Conservation (phyloP, 2,797 vertebrate genomes). For the Sciurus carolinensis region DNA sequence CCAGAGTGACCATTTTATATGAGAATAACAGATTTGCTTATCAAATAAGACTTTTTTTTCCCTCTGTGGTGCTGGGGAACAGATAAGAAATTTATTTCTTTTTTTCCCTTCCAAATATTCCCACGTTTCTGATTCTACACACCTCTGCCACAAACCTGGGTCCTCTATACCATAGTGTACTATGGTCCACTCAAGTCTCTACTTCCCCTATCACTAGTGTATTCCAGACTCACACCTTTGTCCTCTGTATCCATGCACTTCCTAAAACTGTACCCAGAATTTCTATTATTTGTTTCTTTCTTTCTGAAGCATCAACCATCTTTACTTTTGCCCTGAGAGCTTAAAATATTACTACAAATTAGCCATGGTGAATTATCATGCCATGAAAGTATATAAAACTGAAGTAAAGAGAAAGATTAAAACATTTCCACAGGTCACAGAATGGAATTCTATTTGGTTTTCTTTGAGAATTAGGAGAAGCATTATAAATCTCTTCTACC, state of each 20-base stretch:
- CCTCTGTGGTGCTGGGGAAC: no score
- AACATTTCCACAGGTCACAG: conserved; percentile 19
- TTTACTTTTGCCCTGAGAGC: not conserved
- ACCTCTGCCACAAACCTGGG: fast-evolving
- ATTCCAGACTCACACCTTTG: not conserved
- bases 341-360: conserved; percentile 19
- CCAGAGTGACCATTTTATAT: not conserved
- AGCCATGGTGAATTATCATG: not conserved
- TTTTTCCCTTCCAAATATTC: not conserved
- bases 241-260: not conserved
- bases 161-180: fast-evolving
- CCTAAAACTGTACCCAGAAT: not conserved
- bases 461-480: conserved; percentile 26
- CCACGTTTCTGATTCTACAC: not conserved
- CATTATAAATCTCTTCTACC: not conserved
- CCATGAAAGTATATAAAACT: not conserved
- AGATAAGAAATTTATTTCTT: not conserved
- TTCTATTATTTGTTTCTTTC: not conserved
- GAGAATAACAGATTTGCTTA: not conserved
- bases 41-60: not conserved
- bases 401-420: conserved; percentile 27
- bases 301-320: not conserved
- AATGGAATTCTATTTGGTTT: not conserved
- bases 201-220: not conserved
- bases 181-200: fast-evolving